Evolutionary conservation across 2,888 invertebrate species (phyloP).

Genomic region (Bugula neritina): DNA sequence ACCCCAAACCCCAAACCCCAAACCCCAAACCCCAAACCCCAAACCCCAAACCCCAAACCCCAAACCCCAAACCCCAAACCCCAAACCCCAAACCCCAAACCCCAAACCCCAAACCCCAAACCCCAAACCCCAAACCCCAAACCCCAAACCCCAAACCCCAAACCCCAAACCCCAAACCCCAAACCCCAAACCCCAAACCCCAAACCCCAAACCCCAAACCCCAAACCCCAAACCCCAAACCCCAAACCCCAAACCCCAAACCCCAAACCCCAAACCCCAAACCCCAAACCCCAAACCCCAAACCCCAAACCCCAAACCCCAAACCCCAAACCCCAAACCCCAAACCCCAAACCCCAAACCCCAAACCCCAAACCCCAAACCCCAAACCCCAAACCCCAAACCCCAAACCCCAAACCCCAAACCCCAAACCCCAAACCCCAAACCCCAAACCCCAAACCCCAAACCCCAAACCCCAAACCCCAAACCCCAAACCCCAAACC

Average conservation of each 20-base stretch:
- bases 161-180: background rate
- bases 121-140: background rate
- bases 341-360: background rate
- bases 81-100: background rate
- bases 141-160: background rate
- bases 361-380: background rate
- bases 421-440: background rate
- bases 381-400: background rate
- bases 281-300: background rate
- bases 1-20: background rate
- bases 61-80: background rate
- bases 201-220: background rate
- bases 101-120: background rate
- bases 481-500: background rate
- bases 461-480: background rate
- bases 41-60: background rate
- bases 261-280: background rate
- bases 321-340: background rate
- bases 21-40: background rate
- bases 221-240: background rate
- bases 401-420: background rate
- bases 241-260: background rate
- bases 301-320: background rate
- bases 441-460: background rate
- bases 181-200: background rate